phyloP scores from a whole-genome alignment of 2,888 invertebrate species.

The Timema podura region DNA sequence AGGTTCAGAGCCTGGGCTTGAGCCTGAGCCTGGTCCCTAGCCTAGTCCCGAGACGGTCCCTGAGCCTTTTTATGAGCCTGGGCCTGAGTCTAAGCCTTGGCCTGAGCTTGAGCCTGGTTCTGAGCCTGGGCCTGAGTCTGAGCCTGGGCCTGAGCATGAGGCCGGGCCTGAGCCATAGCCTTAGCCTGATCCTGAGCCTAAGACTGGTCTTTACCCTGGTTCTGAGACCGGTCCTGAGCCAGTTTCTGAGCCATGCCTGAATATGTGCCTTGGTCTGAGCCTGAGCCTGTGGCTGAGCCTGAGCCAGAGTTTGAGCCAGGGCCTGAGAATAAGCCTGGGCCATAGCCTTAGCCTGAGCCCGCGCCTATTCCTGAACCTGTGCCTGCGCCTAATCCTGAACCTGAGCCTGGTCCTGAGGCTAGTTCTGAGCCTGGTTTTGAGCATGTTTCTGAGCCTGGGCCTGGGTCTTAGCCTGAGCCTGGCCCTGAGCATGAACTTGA shows the following conservation, averaged over 20 bases:
- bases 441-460: conserved; percentile 17
- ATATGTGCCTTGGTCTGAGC: conserved; percentile 6
- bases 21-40: neutral
- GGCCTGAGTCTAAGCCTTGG: neutral
- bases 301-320: conserved; percentile 13
- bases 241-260: no score
- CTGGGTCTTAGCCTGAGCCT: conserved; percentile 34
- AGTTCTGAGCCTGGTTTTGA: neutral
- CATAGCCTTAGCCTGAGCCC: conserved; percentile 12
- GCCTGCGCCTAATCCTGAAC: conserved; percentile 10
- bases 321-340: conserved; percentile 16
- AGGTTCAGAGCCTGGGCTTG: conserved; percentile 5
- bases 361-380: conserved; percentile 14
- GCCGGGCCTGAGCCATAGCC: no score
- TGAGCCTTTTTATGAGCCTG: neutral
- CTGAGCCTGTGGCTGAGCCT: conserved; percentile 16
- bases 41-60: neutral
- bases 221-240: neutral
- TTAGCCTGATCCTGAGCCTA: no score
- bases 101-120: neutral
- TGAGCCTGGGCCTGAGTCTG: conserved; percentile 4
- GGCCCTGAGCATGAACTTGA: conserved; percentile 32
- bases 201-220: neutral
- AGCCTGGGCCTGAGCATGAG: conserved; percentile 5
- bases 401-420: conserved; percentile 9